phyloP scores from a whole-genome alignment of 30 jellyfish, hydroid and myxozoan species.

The Chrysaora quinquecirrha region DNA sequence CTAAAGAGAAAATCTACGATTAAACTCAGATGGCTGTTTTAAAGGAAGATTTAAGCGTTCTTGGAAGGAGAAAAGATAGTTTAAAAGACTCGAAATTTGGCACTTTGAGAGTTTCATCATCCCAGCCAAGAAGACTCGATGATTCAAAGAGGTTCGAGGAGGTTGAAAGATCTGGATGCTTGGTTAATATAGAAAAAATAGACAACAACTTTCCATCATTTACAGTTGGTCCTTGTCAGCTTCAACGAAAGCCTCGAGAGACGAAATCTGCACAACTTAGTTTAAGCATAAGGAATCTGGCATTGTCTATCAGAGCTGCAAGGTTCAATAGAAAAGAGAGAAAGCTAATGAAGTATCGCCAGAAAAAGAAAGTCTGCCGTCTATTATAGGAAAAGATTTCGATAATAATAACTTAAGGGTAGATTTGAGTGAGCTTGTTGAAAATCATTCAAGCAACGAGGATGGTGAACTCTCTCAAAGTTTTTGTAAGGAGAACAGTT shows the following conservation, averaged over 20 bases:
- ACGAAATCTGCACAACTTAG: not conserved
- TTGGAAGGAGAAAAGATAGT: not conserved
- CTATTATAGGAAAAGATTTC: too few relatives aligned
- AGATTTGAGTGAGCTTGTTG: too few relatives aligned
- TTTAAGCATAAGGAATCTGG: not conserved
- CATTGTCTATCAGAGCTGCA: not conserved
- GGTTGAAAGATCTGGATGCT: too few relatives aligned
- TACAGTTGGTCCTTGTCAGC: not conserved
- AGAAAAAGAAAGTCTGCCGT: too few relatives aligned
- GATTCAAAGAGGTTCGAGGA: too few relatives aligned
- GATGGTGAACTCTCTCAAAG: too few relatives aligned
- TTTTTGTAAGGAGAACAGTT: too few relatives aligned
- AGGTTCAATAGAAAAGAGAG: not conserved
- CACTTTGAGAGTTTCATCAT: not conserved
- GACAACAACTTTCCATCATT: not conserved
- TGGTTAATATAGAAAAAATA: not conserved
- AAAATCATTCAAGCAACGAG: too few relatives aligned
- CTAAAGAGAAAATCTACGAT: too few relatives aligned
- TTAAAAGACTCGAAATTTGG: not conserved
- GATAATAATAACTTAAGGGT: too few relatives aligned
- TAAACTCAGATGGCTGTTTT: not conserved
- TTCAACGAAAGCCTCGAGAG: constrained; percentile 1
- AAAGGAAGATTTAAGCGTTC: not conserved
- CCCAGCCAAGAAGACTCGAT: not conserved
- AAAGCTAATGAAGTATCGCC: not conserved